Evolutionary conservation across 2,888 invertebrate species (phyloP).

Genomic region (Tetragonula carbonaria): DNA sequence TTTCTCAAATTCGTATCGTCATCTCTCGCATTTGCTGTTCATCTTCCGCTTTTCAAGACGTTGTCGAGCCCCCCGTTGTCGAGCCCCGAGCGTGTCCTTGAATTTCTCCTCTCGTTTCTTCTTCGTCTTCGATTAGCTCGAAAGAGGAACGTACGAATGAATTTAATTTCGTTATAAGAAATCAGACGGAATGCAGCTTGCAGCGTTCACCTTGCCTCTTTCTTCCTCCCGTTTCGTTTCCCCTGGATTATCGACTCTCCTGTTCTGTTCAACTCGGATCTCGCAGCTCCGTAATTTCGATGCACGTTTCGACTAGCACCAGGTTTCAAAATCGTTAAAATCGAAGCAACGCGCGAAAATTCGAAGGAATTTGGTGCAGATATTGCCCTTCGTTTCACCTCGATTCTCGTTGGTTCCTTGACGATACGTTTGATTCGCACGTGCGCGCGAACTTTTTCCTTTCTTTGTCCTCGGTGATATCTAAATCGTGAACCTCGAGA

Average conservation of each 20-base stretch:
- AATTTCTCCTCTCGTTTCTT: conserved; percentile 1
- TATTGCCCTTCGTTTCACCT: conserved; percentile 1
- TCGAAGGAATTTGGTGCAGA: conserved; percentile 9
- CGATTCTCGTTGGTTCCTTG: neutral
- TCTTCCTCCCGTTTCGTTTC: conserved; percentile 28
- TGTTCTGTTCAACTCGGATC: neutral
- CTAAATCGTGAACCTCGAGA: conserved; percentile 24
- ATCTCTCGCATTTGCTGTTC: neutral
- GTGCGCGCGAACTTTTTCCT: conserved; percentile 7
- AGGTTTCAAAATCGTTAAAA: conserved; percentile 25
- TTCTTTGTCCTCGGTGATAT: neutral
- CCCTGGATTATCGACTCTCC: too few species aligned
- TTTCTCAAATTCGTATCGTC: neutral
- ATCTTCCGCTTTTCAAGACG: neutral
- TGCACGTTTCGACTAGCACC: conserved; percentile 49
- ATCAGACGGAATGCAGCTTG: conserved; percentile 64
- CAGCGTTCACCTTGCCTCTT: conserved; percentile 42
- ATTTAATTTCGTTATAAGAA: conserved; percentile 46
- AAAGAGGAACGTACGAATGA: conserved; percentile 58
- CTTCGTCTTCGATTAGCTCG: conserved; percentile 24
- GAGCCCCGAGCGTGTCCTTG: conserved; percentile 5
- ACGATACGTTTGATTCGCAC: neutral
- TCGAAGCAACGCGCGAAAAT: conserved; percentile 45
- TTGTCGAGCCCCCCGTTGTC: conserved; percentile 18
- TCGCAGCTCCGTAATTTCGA: conserved; percentile 33